Conservation (phyloP, 2,797 vertebrate genomes). For the Xiphorhynchus erythropygius region DNA sequence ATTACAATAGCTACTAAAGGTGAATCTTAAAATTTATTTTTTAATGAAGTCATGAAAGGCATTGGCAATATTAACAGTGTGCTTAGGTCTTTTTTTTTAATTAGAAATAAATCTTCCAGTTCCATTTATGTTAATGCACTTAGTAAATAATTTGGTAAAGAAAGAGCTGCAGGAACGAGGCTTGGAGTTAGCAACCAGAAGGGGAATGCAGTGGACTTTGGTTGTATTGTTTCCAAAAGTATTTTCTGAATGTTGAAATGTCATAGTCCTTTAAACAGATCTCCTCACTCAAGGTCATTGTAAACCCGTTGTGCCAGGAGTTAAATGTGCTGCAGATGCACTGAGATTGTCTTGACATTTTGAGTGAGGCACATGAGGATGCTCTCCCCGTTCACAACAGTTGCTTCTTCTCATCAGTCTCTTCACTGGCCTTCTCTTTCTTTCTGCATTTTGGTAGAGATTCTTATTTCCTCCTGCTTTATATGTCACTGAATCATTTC, state of each 20-base stretch:
- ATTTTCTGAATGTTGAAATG: neutral
- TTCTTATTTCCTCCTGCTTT: neutral
- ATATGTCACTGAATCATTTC: neutral
- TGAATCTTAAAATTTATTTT: constrained; percentile 61
- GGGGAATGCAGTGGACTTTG: neutral
- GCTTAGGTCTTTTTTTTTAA: constrained; percentile 29
- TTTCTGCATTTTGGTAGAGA: neutral
- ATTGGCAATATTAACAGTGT: constrained; percentile 24
- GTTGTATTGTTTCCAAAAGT: neutral
- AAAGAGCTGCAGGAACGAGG: neutral
- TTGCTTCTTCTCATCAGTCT: neutral
- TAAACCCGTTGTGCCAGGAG: neutral
- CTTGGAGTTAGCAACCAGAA: neutral
- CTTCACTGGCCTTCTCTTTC: neutral
- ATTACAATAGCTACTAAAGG: constrained; percentile 54
- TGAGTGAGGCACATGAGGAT: neutral
- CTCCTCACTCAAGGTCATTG: neutral
- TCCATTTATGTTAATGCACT: constrained; percentile 51
- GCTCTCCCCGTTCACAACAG: neutral
- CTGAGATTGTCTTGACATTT: neutral
- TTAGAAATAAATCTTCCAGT: constrained; percentile 49
- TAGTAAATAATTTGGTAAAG: constrained; percentile 55
- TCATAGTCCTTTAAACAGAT: neutral
- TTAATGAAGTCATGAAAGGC: constrained; percentile 54
- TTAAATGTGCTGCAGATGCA: neutral